Evolutionary conservation across 2,113 vertebrate species (phyloP), one percentile per base, ranked within the genome.

Genomic region (Galemys pyrenaicus): DNA sequence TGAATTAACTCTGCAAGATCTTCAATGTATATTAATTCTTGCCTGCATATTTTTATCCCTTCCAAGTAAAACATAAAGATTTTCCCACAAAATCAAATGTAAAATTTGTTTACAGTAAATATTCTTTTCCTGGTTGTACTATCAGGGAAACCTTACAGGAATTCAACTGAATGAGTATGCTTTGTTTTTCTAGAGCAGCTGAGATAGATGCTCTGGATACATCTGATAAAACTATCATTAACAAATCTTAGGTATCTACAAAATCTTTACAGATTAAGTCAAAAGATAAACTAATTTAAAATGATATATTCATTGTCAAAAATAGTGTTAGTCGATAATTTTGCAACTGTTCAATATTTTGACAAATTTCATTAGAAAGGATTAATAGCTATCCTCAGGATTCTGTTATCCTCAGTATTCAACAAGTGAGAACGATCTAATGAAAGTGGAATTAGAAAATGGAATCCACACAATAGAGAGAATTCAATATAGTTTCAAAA

Each of bases 61-160:
- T 56, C 28, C 3, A 92, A 92, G 9, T 60, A 89, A 95, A 95
- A 70, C 32, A 85, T 70, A 95, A 87, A 89, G 16, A 94, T 68
- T 92, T 74, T 37, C 11, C 20, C 28, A 17, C 9, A 74, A 91
- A 87, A 81, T 60, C 17, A 90, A 94, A 89, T 60, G 39, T n/a
- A 85, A 80, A 92, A 73, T 62, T 89, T 81, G 15, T 85, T 94
- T 49, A 78, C 8, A 87, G 77, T 56, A 93, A 93, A 87, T 78
- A 83, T 44, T 80, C 58, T 71, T 68, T 83, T 67, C 5, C 1
- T 87, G 44, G 0, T 80, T 95, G 49, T 54, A 85, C 46, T 84
- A 54, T 16, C 1, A 92, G 39, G 95, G 11, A 90, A 92, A 87
- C 11, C n/a, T 58, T 41, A 15, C 1, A 58, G 44, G 64, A 15